Evolutionary conservation across 2,797 vertebrate species (phyloP).

Genomic region (Etheostoma nigrum): DNA sequence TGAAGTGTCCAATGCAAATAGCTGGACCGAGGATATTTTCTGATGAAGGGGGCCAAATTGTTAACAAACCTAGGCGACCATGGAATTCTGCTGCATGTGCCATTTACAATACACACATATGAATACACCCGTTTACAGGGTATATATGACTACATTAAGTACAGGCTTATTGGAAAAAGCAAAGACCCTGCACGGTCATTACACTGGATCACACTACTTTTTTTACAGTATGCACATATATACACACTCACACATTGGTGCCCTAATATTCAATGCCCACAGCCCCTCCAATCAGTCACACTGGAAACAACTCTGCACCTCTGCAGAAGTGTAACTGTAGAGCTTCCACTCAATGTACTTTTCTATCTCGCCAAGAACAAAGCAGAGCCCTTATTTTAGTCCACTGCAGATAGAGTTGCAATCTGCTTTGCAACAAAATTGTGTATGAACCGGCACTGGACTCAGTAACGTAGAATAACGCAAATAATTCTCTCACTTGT

Average conservation of each 20-base stretch:
- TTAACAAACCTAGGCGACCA: conserved; percentile 23
- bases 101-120: conserved; percentile 32
- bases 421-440: conserved; percentile 13
- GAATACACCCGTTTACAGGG: conserved; percentile 15
- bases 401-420: conserved; percentile 9
- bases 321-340: conserved; percentile 70
- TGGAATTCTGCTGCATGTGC: conserved; percentile 30
- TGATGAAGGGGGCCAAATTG: conserved; percentile 30
- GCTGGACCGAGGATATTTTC: conserved; percentile 12
- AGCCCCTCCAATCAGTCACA: conserved; percentile 42
- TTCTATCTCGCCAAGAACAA: conserved; percentile 68
- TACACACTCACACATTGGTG: conserved; percentile 21
- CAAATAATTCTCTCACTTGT: neutral
- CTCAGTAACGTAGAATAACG: neutral
- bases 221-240: neutral
- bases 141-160: neutral
- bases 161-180: conserved; percentile 7
- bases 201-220: neutral
- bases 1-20: conserved; percentile 31
- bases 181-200: neutral
- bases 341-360: conserved; percentile 51
- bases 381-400: conserved; percentile 62
- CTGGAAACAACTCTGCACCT: conserved; percentile 62
- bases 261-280: conserved; percentile 25
- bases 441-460: neutral